Evolutionary conservation across 2,113 vertebrate species (phyloP), one percentile per base, ranked within the genome.

Genomic region (Uria lomvia): DNA sequence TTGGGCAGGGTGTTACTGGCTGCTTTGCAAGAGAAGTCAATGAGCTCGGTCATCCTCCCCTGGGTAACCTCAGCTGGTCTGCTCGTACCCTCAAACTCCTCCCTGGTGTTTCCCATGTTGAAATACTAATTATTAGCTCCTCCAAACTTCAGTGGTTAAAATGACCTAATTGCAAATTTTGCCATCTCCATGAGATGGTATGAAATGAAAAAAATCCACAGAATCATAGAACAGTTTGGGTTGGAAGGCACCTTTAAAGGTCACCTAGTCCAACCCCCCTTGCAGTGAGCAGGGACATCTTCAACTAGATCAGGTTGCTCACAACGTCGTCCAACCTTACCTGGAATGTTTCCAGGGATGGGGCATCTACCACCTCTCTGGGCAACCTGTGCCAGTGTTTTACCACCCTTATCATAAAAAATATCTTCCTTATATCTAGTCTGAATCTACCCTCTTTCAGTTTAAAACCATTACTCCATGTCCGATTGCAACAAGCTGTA

Each of bases 71-170:
- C 3, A 0, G 12, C 50, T 12, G 24, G 5, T 43, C 27, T 38
- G 52, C 22, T 23, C 55, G 49, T 6, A 24, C 36, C 45, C 42
- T 74, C 58, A 6, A 45, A 36, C 49, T 91, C 75, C 67, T 81
- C 56, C 45, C 29, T 0, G 0, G 36, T 26, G 9, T 9, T 80
- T 73, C 79, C 47, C 40, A 55, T 0, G 0, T 0, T 73, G 53
- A 55, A 88, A 80, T 38, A 9, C 5, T 15, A 23, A 62, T 18
- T 19, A 40, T 29, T 50, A 58, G 12, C 47, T 86, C 32, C n/a
- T 92, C 49, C n/a, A 49, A n/a, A 45, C 17, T 42, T 42, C 1
- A 2, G 2, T 11, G 22, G 29, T n/a, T 74, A 78, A 74, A 91
- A 84, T 49, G 1, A 74, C 27, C 29, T 77, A 36, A 67, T 2